Evolutionary conservation across 2,888 invertebrate species (phyloP).

Genomic region (Tenthredo distinguenda): DNA sequence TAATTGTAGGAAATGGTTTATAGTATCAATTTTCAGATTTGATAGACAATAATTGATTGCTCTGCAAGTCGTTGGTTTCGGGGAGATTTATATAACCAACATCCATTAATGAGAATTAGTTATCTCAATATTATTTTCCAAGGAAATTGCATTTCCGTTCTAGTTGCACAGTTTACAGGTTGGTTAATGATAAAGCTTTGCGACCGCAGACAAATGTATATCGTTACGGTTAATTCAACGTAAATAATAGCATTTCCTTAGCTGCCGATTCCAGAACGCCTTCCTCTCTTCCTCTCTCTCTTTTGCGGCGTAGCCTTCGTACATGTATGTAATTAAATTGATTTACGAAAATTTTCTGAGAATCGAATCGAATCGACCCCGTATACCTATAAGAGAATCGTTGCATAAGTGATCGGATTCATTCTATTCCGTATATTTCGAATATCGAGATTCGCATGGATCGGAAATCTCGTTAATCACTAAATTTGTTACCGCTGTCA

Average conservation of each 20-base stretch:
- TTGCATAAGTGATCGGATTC: neutral
- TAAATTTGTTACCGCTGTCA: neutral
- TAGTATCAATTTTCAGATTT: neutral
- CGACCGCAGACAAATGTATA: neutral
- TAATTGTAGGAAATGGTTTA: neutral
- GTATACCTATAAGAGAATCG: neutral
- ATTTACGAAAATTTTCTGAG: neutral
- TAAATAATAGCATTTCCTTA: neutral
- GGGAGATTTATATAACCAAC: neutral
- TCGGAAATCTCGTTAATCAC: neutral
- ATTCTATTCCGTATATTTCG: neutral
- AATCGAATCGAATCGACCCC: neutral
- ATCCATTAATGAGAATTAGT: neutral
- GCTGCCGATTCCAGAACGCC: neutral
- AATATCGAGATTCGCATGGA: neutral
- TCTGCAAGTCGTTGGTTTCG: neutral
- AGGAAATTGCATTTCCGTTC: neutral
- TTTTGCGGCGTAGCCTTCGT: neutral
- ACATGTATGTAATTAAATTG: neutral
- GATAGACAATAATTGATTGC: neutral
- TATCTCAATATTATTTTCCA: neutral
- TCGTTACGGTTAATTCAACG: neutral
- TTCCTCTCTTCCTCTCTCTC: neutral
- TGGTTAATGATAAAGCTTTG: neutral
- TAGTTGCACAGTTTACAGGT: neutral